Evolutionary conservation across 1,140 invertebrate species (phyloP), one percentile per base, ranked within the genome.

Genomic region (Achatina immaculata): DNA sequence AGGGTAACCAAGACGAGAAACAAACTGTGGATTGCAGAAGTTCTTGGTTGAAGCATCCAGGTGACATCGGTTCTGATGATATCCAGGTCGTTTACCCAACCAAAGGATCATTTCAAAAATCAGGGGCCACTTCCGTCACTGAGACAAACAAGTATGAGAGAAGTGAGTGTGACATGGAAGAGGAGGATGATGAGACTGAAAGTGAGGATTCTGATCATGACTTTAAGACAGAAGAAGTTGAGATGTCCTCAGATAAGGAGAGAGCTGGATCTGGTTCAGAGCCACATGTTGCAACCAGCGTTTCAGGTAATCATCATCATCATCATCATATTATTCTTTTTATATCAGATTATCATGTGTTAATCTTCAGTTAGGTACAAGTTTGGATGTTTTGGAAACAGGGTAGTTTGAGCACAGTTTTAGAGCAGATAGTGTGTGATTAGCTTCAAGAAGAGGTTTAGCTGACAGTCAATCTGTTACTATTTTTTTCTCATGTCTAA

Each of bases 71-170:
- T 19, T 75, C 78, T 19, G 91, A 93, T 80, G 95, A 95, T 81
- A 96, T 98, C 89, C 95, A 96, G 0, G 93, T 97, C 0, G 97
- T 96, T 79, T 98, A 97, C 88, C 97, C 95, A 86, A 98, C 96
- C 0, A 97, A 99, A 92, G 96, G 95, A 19, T 98, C 96, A 0
- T 96, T 96, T 0, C 96, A 95, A 83, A 82, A 91, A 36, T 97
- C 96, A 0, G 96, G 95, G 65, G 95, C 96, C 0, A 96, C 96
- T 0, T 98, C 96, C 1, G 94, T 97, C 87, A 96, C 95, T 0
- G 96, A 98, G 92, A 91, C 97, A 21, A 93, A 78, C 36, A 82
- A 82, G 21, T 31, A 58, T 0, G 83, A 81, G 36, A 82, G 83
- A 62, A 75, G 82, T 34, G n/a, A n/a, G n/a, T n/a, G n/a, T n/a